Evolutionary conservation across 2,888 invertebrate genomes (phyloP).

Genomic region (Polydrusus tereticollis): DNA sequence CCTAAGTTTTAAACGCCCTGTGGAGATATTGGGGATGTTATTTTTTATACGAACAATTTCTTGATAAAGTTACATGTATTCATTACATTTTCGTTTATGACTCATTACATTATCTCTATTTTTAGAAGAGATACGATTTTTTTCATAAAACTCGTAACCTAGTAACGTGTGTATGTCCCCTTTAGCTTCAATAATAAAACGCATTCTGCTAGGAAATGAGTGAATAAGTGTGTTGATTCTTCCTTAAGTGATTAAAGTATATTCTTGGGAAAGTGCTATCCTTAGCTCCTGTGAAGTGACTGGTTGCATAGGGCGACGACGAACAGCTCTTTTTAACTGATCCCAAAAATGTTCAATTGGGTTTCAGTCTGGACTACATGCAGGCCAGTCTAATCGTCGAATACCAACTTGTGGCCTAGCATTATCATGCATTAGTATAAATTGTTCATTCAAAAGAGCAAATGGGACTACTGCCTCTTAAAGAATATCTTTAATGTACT

Average conservation of each 20-base stretch:
- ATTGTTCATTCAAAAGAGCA: too few species aligned
- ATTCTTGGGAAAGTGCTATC: conserved; percentile 1
- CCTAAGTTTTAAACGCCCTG: too few species aligned
- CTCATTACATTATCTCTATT: too few species aligned
- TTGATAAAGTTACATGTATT: too few species aligned
- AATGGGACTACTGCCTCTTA: too few species aligned
- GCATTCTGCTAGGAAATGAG: neutral
- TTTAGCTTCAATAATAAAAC: neutral
- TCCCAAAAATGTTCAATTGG: conserved; percentile 3
- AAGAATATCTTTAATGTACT: too few species aligned
- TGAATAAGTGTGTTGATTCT: neutral
- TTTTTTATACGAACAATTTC: too few species aligned
- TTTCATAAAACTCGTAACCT: neutral
- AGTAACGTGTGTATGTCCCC: neutral
- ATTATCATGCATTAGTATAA: too few species aligned
- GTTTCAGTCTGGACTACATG: neutral
- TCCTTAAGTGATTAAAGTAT: neutral
- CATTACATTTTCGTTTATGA: too few species aligned
- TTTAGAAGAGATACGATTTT: neutral
- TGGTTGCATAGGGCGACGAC: neutral
- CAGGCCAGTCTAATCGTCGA: neutral
- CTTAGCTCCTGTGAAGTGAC: neutral
- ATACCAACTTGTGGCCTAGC: too few species aligned
- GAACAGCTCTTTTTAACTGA: neutral
- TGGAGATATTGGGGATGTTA: too few species aligned